These are phyloP conservation scores for Catalaphyllia jardinei DNA, from an alignment of 64 coral and sea anemone species.

Conservation along the genomic window DNA sequence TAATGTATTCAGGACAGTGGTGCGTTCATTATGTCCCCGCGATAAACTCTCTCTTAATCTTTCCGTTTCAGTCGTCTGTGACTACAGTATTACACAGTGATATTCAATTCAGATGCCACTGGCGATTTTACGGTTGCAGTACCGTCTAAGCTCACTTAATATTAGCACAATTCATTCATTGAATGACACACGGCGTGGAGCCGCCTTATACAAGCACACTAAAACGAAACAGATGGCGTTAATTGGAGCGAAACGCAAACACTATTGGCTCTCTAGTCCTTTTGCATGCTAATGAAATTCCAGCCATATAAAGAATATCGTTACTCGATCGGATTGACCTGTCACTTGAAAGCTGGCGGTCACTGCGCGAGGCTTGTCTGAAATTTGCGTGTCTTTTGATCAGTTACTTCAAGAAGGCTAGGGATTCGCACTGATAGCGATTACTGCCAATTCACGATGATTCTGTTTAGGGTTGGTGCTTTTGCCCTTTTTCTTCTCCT, in stretches of 20 bases:
- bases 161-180: background rate
- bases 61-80: background rate
- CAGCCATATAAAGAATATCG: background rate
- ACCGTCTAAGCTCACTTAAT: background rate
- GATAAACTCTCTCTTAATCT: background rate
- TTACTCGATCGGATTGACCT: background rate
- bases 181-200: background rate
- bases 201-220: background rate
- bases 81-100: background rate
- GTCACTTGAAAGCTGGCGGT: background rate
- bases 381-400: background rate
- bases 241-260: background rate
- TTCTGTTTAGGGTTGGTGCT: background rate
- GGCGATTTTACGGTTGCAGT: background rate
- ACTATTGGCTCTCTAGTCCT: constrained; percentile 1
- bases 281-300: background rate
- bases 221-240: background rate
- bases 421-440: constrained; percentile 11
- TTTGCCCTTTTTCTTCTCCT: background rate
- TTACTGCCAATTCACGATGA: background rate
- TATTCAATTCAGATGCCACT: background rate
- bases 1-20: background rate
- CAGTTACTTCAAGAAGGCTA: background rate
- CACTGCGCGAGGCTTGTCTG: background rate
- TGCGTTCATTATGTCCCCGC: background rate